These are phyloP conservation scores for Sarotherodon lohbergeri DNA, from an alignment of 2,113 vertebrate genomes.

Conservation along the genomic window DNA sequence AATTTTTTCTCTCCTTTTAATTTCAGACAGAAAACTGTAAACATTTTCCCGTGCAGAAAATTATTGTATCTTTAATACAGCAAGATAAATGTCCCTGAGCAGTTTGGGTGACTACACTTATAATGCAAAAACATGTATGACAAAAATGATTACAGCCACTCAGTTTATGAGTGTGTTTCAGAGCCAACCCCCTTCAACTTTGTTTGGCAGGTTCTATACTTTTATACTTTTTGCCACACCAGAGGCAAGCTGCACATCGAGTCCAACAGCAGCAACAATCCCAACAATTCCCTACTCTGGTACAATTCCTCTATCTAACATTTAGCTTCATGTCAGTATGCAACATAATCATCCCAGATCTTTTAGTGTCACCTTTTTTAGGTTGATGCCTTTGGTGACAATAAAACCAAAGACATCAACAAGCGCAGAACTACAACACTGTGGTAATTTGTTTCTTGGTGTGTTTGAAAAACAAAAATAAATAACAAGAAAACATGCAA, in stretches of 20 bases:
- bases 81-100: background rate
- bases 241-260: background rate
- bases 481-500: background rate
- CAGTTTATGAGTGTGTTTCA: background rate
- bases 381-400: no score
- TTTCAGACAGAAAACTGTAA: background rate
- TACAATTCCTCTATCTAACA: background rate
- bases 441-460: background rate
- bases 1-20: background rate
- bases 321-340: background rate
- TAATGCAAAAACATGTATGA: no score
- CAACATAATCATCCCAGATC: accelerated
- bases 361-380: background rate
- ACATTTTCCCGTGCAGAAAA: accelerated
- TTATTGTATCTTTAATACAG: background rate
- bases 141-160: accelerated
- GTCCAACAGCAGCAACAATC: background rate
- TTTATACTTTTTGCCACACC: background rate
- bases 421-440: background rate
- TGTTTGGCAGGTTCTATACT: background rate
- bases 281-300: background rate
- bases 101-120: background rate
- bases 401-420: background rate
- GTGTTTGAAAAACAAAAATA: background rate
- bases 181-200: background rate